Evolutionary conservation across 2,888 invertebrate species (phyloP).

Genomic region (Cantharis flavilabris): DNA sequence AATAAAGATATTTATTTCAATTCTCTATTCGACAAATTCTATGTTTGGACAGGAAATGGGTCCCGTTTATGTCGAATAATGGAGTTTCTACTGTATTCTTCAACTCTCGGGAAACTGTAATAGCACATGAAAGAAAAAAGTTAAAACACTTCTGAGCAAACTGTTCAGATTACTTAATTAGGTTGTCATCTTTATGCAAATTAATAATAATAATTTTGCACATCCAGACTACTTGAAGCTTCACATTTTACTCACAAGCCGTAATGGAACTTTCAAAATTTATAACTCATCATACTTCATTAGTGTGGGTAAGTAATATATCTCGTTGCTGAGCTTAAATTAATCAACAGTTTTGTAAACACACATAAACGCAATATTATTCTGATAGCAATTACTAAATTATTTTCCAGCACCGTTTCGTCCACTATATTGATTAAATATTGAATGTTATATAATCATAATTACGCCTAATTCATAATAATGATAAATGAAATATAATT

Average conservation of each 20-base stretch:
- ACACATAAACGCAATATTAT: neutral
- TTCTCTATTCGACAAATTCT: too few species aligned
- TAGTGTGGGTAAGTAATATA: constrained; percentile 11
- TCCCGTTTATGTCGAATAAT: too few species aligned
- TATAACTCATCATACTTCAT: constrained; percentile 5
- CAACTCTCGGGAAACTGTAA: neutral
- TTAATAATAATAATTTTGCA: neutral
- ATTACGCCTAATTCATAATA: neutral
- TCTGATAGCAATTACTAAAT: neutral
- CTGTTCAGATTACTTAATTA: neutral
- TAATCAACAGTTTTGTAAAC: neutral
- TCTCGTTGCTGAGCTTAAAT: constrained; percentile 6
- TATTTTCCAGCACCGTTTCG: neutral
- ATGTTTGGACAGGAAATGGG: too few species aligned
- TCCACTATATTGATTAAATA: neutral
- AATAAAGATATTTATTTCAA: too few species aligned
- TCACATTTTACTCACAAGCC: neutral
- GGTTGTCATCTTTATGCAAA: neutral
- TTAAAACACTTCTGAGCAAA: neutral
- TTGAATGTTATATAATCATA: neutral
- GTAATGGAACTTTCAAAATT: constrained; percentile 17
- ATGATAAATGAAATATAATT: neutral
- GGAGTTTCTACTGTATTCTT: too few species aligned
- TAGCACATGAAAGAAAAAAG: neutral
- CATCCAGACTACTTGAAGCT: neutral